phyloP scores from a whole-genome alignment of 2,797 vertebrate genomes.

The Petrocephalus schoutedeni region DNA sequence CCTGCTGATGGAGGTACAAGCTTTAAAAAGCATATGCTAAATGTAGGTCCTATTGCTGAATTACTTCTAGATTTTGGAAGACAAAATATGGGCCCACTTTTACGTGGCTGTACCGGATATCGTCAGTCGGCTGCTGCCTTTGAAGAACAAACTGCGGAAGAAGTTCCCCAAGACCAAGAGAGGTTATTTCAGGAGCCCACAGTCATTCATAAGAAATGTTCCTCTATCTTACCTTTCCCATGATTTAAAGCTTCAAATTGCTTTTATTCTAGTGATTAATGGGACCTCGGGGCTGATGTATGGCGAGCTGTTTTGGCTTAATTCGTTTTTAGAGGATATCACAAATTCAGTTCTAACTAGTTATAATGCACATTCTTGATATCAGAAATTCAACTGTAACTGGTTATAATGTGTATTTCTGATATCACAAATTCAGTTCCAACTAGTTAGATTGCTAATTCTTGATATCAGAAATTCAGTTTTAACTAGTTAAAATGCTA shows the following conservation, averaged over 20 bases:
- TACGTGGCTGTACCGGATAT: conserved; percentile 82
- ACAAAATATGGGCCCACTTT: conserved; percentile 77
- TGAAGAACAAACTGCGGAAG: conserved; percentile 76
- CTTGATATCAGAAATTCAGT: too few relatives aligned
- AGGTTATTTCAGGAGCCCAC: conserved; percentile 53
- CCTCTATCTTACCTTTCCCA: neutral
- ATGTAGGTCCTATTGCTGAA: neutral
- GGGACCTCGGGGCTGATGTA: neutral
- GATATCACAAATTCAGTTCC: too few relatives aligned
- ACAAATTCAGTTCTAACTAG: too few relatives aligned
- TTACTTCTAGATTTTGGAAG: conserved; percentile 74
- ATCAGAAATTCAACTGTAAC: too few relatives aligned
- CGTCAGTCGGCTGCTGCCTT: conserved; percentile 63
- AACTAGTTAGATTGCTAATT: too few relatives aligned
- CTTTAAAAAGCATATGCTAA: neutral
- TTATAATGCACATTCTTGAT: too few relatives aligned
- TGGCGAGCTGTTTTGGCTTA: too few relatives aligned
- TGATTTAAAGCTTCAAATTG: neutral
- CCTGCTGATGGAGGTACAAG: neutral
- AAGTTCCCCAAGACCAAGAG: conserved; percentile 76
- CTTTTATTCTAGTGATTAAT: neutral
- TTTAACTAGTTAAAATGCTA: too few relatives aligned
- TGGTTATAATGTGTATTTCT: too few relatives aligned
- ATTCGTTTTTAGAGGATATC: too few relatives aligned
- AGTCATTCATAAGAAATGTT: neutral